phyloP scores from a whole-genome alignment of 2,888 invertebrate genomes.

The Tricholauxania praeusta region DNA sequence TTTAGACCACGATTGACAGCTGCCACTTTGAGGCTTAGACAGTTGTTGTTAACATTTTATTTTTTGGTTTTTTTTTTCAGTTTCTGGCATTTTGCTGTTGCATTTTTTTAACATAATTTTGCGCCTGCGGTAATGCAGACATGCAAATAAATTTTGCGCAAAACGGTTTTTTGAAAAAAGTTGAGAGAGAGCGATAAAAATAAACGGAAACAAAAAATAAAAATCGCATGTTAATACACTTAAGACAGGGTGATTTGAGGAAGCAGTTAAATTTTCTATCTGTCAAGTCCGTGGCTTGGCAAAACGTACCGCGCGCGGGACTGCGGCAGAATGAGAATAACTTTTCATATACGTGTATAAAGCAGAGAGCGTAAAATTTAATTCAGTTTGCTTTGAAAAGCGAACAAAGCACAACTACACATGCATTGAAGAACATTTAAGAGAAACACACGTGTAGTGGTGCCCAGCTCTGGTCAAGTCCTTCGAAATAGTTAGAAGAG shows the following conservation, averaged over 20 bases:
- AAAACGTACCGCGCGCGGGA: too few relatives aligned
- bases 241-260: neutral
- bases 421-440: too few relatives aligned
- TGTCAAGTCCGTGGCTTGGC: too few relatives aligned
- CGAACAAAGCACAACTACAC: too few relatives aligned
- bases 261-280: neutral
- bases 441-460: too few relatives aligned
- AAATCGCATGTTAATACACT: neutral
- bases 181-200: neutral
- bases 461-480: too few relatives aligned
- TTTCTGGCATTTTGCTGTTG: conserved; percentile 28
- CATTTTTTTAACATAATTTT: conserved; percentile 41
- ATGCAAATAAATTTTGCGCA: conserved; percentile 44
- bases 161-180: neutral
- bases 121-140: conserved; percentile 48
- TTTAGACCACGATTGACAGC: conserved; percentile 49
- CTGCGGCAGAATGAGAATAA: too few relatives aligned
- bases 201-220: neutral
- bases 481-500: neutral
- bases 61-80: conserved; percentile 39
- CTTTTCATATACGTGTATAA: too few relatives aligned
- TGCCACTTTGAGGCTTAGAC: conserved; percentile 44
- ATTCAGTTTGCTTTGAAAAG: too few relatives aligned
- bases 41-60: conserved; percentile 34
- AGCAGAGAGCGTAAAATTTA: too few relatives aligned